Evolutionary conservation across 2,797 vertebrate genomes (phyloP).

Genomic region (Typhlichthys eigenmanni): DNA sequence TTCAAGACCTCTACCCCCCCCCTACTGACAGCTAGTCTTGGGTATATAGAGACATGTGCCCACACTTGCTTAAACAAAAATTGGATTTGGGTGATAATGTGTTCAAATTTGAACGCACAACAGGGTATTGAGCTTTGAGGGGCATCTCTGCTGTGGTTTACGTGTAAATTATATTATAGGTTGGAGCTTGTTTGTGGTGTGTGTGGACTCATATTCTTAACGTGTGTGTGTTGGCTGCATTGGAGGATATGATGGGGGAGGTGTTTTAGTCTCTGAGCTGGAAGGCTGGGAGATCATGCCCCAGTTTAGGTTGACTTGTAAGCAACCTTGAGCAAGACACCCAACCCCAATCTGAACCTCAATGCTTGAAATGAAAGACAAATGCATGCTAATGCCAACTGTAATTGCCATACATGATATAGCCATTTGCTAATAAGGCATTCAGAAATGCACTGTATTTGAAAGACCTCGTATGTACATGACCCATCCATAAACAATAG

Average conservation of each 20-base stretch:
- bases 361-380: neutral
- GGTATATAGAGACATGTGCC: constrained; percentile 42
- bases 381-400: neutral
- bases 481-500: neutral
- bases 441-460: too few species aligned
- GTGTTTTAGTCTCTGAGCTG: too few species aligned
- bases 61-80: constrained; percentile 26
- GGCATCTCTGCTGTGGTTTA: constrained; percentile 5
- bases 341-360: too few species aligned
- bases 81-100: constrained; percentile 25
- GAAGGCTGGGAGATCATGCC: too few species aligned
- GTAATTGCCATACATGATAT: neutral
- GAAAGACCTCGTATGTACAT: too few species aligned
- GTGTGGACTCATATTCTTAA: neutral
- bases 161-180: constrained; percentile 35
- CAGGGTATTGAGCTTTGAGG: constrained; percentile 12
- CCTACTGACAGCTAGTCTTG: constrained; percentile 28
- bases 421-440: too few species aligned
- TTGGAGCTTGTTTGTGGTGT: constrained; percentile 2
- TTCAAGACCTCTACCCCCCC: constrained; percentile 29
- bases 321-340: too few species aligned
- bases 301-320: too few species aligned
- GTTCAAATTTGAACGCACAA: constrained; percentile 18
- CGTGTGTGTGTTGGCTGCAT: neutral
- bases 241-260: too few species aligned